phyloP scores from a whole-genome alignment of 53 echinoderm and acorn worm species.

The Holothuria scabra region DNA sequence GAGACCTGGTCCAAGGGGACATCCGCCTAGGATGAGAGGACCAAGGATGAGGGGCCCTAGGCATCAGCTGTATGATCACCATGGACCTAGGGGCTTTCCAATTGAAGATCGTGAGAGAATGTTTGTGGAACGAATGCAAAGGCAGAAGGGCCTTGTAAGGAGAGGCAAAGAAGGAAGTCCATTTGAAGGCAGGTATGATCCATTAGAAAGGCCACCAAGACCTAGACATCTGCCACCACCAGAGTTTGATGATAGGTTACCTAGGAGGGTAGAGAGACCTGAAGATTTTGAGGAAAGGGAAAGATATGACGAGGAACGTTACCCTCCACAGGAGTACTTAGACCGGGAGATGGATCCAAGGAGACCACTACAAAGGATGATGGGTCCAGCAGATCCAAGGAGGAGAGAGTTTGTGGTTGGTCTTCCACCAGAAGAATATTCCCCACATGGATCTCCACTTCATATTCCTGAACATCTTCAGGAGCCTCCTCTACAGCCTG shows the following conservation, averaged over 20 bases:
- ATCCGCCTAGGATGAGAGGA: background rate
- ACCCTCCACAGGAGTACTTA: background rate
- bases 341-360: background rate
- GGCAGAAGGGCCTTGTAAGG: background rate
- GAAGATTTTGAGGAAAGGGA: too few species aligned
- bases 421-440: background rate
- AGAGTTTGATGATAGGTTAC: too few species aligned
- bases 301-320: background rate
- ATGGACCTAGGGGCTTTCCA: too few species aligned
- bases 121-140: background rate
- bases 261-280: too few species aligned
- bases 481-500: background rate
- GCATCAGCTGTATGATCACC: too few species aligned
- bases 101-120: slow-evolving; percentile 15
- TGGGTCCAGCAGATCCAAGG: background rate
- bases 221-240: too few species aligned
- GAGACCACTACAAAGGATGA: slow-evolving; percentile 7
- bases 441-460: background rate
- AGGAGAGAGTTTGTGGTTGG: background rate
- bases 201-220: background rate
- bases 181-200: background rate
- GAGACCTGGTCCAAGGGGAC: slow-evolving; percentile 3
- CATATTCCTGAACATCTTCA: slow-evolving; percentile 4
- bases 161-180: slow-evolving; percentile 28
- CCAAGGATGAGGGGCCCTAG: background rate